Conservation (phyloP, 1,140 invertebrate genomes). For the Trichonephila clavata region DNA sequence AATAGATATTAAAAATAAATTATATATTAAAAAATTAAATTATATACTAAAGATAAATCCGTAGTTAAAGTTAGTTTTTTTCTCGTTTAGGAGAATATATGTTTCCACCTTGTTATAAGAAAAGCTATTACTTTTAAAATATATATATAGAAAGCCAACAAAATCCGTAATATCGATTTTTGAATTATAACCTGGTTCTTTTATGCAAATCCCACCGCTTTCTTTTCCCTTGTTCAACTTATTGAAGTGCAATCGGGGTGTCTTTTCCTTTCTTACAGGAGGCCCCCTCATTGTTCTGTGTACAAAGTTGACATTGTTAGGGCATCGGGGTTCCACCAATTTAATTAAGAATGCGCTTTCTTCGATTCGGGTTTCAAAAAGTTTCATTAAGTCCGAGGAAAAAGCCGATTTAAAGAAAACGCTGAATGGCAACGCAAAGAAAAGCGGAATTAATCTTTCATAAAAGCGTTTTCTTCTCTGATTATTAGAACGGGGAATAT, state of each 20-base stretch:
- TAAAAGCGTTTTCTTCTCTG: background rate
- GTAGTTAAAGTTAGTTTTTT: no score
- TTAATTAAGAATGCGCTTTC: slow-evolving; percentile 44
- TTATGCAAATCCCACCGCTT: background rate
- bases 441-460: slow-evolving; percentile 36
- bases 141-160: background rate
- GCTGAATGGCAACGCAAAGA: slow-evolving; percentile 3
- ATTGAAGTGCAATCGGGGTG: slow-evolving; percentile 26
- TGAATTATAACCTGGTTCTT: slow-evolving; percentile 21
- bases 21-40: no score
- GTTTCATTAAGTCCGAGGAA: slow-evolving; percentile 39
- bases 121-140: no score
- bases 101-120: no score
- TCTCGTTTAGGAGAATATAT: no score
- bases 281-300: slow-evolving; percentile 1
- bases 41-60: no score
- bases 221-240: slow-evolving; percentile 1
- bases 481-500: background rate
- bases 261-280: background rate
- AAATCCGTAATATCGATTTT: slow-evolving; percentile 15
- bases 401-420: slow-evolving; percentile 30
- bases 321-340: slow-evolving; percentile 34
- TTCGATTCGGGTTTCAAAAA: slow-evolving; percentile 28
- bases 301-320: slow-evolving; percentile 47
- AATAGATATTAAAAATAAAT: no score